Conservation (phyloP, 1,140 invertebrate species). For the Camponotus vicinus region DNA sequence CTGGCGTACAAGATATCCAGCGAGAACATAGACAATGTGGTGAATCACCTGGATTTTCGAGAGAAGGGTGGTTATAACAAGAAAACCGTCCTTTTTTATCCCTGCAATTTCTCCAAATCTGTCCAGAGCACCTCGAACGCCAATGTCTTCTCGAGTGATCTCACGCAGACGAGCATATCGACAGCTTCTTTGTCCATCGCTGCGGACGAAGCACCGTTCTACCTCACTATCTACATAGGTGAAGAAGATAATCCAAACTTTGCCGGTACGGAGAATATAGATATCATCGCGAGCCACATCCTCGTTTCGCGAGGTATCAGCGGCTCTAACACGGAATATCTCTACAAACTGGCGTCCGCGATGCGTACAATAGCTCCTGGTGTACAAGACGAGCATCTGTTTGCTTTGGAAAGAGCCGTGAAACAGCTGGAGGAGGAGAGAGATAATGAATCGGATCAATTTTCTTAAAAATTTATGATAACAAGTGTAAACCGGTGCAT, state of each 20-base stretch:
- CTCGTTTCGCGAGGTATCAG: constrained; percentile 91
- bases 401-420: constrained; percentile 90
- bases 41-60: constrained; percentile 94
- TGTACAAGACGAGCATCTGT: constrained; percentile 91
- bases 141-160: not conserved
- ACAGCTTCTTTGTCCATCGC: not conserved
- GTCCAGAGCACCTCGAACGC: constrained; percentile 27
- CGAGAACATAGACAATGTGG: constrained; percentile 90
- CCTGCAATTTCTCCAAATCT: constrained; percentile 82
- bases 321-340: constrained; percentile 95
- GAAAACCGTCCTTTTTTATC: constrained; percentile 90
- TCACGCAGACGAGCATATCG: not conserved
- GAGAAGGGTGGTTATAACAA: constrained; percentile 96
- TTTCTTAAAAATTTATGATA: constrained; percentile 21
- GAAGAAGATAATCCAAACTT: constrained; percentile 92
- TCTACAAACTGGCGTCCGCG: constrained; percentile 93
- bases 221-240: constrained; percentile 94
- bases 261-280: constrained; percentile 91
- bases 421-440: constrained; percentile 79
- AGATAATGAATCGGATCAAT: constrained; percentile 58
- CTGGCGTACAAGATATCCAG: constrained; percentile 94
- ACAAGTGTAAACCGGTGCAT: not conserved
- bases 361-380: constrained; percentile 92
- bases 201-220: constrained; percentile 86
- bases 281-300: constrained; percentile 93